These are phyloP conservation scores for Opisthocomus hoazin DNA, from an alignment of 2,113 vertebrate species.

Conservation along the genomic window DNA sequence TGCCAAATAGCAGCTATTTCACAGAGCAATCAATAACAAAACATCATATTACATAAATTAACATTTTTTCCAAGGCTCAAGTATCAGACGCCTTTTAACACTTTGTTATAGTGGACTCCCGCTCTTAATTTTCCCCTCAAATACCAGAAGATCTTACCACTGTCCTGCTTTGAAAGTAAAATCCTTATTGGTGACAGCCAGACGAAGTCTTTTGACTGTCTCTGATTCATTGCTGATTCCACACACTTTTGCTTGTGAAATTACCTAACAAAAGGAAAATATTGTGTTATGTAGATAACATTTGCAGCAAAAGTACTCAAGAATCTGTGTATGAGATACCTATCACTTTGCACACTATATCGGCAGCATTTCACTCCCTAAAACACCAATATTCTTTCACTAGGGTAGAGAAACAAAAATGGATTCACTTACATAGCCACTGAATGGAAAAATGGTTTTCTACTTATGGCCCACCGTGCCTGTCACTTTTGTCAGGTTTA, in stretches of 20 bases:
- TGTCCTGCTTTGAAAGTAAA: constrained; percentile 93
- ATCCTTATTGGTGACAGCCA: constrained; percentile 76
- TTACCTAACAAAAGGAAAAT: constrained; percentile 62
- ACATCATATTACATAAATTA: neutral
- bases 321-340: neutral
- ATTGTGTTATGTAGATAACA: neutral
- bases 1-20: neutral
- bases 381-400: neutral
- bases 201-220: constrained; percentile 80
- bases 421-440: neutral
- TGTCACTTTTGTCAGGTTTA: neutral
- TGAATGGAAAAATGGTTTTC: neutral
- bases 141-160: constrained; percentile 76
- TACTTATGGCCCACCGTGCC: neutral
- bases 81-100: neutral
- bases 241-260: constrained; percentile 84
- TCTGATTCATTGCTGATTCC: constrained; percentile 78
- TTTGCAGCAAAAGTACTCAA: neutral
- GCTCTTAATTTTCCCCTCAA: neutral
- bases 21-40: neutral
- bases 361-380: neutral
- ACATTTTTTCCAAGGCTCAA: neutral
- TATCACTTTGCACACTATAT: neutral
- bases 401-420: neutral
- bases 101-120: neutral